Evolutionary conservation across 2,797 vertebrate species (phyloP).

Genomic region (Intellagama lesueurii): DNA sequence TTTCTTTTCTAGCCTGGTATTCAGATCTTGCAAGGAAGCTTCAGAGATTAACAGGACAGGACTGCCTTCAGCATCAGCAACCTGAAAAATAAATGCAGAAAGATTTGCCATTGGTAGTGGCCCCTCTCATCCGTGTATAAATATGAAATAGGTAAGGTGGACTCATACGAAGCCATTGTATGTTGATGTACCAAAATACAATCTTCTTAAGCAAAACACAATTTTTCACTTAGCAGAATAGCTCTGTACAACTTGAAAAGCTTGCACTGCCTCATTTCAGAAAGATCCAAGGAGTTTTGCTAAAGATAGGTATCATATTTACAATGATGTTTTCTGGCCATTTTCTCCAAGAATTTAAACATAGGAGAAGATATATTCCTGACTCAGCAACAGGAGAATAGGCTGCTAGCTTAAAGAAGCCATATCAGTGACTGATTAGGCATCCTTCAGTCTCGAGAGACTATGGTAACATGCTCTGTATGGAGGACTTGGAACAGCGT

Average conservation of each 20-base stretch:
- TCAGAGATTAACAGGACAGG: conserved; percentile 89
- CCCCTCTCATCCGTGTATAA: background rate
- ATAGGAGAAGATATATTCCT: background rate
- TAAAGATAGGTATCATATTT: background rate
- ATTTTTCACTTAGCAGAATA: background rate
- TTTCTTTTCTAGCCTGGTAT: conserved; percentile 82
- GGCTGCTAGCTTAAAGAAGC: background rate
- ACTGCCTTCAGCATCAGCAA: conserved; percentile 87
- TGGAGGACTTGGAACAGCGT: no score
- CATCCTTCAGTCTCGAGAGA: no score
- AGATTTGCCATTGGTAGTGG: background rate
- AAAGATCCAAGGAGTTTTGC: no score
- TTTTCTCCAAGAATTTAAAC: background rate
- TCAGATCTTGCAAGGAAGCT: conserved; percentile 88
- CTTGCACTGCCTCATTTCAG: no score
- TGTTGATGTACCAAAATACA: background rate
- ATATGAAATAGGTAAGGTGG: background rate
- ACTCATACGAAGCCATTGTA: background rate
- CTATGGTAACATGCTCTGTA: no score
- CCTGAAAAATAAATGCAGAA: conserved; percentile 63
- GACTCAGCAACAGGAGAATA: background rate
- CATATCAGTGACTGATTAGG: no score
- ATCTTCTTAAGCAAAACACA: background rate
- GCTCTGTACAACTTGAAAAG: background rate
- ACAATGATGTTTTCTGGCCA: background rate